Conservation (phyloP, 35 echinoderm and acorn worm genomes). For the Stichopus chloronotus region DNA sequence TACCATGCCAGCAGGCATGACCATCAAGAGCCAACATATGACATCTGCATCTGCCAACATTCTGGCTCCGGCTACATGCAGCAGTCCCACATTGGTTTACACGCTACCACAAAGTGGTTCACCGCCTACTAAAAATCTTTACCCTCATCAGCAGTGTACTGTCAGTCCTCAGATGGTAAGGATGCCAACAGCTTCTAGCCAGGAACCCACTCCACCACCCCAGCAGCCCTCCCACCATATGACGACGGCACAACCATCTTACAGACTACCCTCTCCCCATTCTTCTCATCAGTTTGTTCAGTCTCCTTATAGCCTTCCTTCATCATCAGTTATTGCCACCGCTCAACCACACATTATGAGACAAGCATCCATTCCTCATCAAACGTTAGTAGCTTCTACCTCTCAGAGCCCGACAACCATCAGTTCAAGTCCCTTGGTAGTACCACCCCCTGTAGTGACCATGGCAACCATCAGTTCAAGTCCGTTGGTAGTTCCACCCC, state of each 20-base stretch:
- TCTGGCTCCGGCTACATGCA: not conserved
- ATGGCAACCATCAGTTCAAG: not conserved
- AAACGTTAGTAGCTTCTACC: not conserved
- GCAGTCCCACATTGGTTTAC: conserved; percentile 9
- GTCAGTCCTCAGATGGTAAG: conserved; percentile 11
- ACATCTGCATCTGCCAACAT: conserved; percentile 12
- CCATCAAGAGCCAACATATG: conserved; percentile 11
- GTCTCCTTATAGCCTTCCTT: not conserved
- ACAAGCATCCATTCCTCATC: not conserved
- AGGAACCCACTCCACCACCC: not conserved
- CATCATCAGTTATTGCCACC: not conserved
- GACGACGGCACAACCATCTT: not conserved
- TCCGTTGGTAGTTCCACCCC: not conserved
- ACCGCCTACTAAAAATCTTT: not conserved
- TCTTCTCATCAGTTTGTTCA: not conserved
- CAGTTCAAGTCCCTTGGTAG: not conserved
- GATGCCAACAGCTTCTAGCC: not conserved
- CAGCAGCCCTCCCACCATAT: not conserved
- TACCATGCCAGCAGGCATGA: not conserved
- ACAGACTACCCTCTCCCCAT: not conserved
- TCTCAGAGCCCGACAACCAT: not conserved
- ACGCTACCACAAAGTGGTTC: not conserved
- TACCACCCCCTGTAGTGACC: not conserved
- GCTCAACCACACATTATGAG: not conserved
- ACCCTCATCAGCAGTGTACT: not conserved